Conservation (phyloP, 1,140 invertebrate genomes). For the Lanistes nyassanus region DNA sequence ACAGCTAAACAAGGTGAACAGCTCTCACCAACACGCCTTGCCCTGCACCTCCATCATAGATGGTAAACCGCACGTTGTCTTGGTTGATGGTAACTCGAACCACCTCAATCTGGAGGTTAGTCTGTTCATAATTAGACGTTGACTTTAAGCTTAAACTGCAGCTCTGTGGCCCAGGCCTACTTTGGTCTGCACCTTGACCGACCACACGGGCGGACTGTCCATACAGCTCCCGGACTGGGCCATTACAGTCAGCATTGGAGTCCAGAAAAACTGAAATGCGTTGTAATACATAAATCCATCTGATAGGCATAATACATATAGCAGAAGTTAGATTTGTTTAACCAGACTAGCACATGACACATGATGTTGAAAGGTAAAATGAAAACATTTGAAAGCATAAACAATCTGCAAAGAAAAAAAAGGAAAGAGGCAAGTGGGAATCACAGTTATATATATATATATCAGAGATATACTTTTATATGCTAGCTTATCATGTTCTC, state of each 20-base stretch:
- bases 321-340: background rate
- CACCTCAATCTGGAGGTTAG: constrained; percentile 27
- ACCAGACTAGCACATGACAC: background rate
- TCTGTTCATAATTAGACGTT: constrained; percentile 21
- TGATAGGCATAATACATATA: background rate
- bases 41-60: constrained; percentile 38
- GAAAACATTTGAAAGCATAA: no score
- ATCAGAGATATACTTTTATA: no score
- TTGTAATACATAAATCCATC: background rate
- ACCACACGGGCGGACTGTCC: constrained; percentile 15
- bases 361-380: no score
- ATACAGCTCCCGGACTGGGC: constrained; percentile 34
- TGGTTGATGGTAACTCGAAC: constrained; percentile 34
- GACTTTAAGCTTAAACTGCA: constrained; percentile 33
- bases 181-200: constrained; percentile 22
- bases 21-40: constrained; percentile 29
- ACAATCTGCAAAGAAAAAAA: no score
- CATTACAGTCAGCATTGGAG: constrained; percentile 39
- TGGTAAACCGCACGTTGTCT: constrained; percentile 30
- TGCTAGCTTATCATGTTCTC: no score
- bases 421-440: no score
- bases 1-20: background rate
- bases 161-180: background rate
- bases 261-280: constrained; percentile 41
- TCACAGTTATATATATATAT: no score